Base-by-base conservation (phyloP, 2,113 vertebrate genomes). In the Platanista minor region DNA sequence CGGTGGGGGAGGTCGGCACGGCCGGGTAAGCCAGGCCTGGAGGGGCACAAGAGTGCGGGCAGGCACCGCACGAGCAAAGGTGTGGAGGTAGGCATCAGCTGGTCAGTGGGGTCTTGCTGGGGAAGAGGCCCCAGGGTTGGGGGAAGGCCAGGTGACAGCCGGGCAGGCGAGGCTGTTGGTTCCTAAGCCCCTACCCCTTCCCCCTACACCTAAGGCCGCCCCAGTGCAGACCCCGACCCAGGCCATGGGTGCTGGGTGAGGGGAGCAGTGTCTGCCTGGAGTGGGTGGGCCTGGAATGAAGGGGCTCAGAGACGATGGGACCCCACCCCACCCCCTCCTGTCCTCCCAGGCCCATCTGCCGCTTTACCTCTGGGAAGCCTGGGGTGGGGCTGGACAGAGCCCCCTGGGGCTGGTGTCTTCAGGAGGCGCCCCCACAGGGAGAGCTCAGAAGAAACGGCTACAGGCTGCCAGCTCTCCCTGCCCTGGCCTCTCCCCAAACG, bases 31-130 rank as follows among this genome's bases (percentile, higher is more conserved):
- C 74, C 43, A 5, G 31, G 31, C 11, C 6, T 59, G 33, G 62
- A 64, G 52, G 54, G 49, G 69, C 31, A 36, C 31, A 27, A 25
- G 64, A 0, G 33, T 8, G 8, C 1, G 14, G 8, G 57, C 25
- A 15, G 75, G 66, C 29, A 13, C 67, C 20, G 18, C 1, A 12
- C 6, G 3, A 74, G 39, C 67, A 41, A 23, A 33, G 57, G 41
- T 39, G 1, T 0, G 3, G 71, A 20, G 33, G 59, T 13, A 15
- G 2, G 36, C 6, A 3, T 11, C 2, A 15, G 59, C 41, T 1
- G 10, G 14, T 2, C 20, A 31, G 20, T n/a, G 39, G 83, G 39
- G 10, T 61, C 74, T 4, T 18, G 13, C 11, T 2, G 31, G 41
- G 71, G 31, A 20, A 17, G 27, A 25, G 69, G 8, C 20, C 27